phyloP scores from a whole-genome alignment of 2,888 invertebrate genomes.

The Nebria brevicollis region DNA sequence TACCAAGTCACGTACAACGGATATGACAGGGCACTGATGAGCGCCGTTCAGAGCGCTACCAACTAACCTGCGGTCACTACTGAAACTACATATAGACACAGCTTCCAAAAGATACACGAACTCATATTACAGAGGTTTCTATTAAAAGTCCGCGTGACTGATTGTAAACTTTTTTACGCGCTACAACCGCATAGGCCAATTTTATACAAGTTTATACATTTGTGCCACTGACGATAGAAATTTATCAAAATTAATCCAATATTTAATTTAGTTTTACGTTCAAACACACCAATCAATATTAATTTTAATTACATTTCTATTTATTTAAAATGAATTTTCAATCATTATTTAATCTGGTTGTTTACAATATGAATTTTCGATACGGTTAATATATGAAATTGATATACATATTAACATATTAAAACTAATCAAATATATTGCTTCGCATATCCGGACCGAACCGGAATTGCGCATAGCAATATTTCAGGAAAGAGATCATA shows the following conservation, averaged over 20 bases:
- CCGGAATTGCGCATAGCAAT: too few relatives aligned
- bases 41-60: slow-evolving; percentile 4
- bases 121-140: not conserved
- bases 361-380: not conserved
- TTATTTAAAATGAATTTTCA: not conserved
- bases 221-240: not conserved
- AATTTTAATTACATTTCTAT: not conserved
- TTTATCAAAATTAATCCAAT: not conserved
- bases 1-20: slow-evolving; percentile 36
- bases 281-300: not conserved
- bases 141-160: too few relatives aligned
- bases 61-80: slow-evolving; percentile 43
- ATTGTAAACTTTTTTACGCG: too few relatives aligned
- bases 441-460: not conserved
- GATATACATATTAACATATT: not conserved
- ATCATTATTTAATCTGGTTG: not conserved
- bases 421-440: not conserved
- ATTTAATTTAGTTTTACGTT: not conserved
- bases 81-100: not conserved
- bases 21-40: slow-evolving; percentile 40
- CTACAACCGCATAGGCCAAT: not conserved
- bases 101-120: not conserved
- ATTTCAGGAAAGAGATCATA: too few relatives aligned
- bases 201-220: not conserved
- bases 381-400: not conserved